Evolutionary conservation across 2,113 vertebrate genomes (phyloP), one percentile per base, ranked within the genome.

Genomic region (Rhinolophus ferrumequinum): DNA sequence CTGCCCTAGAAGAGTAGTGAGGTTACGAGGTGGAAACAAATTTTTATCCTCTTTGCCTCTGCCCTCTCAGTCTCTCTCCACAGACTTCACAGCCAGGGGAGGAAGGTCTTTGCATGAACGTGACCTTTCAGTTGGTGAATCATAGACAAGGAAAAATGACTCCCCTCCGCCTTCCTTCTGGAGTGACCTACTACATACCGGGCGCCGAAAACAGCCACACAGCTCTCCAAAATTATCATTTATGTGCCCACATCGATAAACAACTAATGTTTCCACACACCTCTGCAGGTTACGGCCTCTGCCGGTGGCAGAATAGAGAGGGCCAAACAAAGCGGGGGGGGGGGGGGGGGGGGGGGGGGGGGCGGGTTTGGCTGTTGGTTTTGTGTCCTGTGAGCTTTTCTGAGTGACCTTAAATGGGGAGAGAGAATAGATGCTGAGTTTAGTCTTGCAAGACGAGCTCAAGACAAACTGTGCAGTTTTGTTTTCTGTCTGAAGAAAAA

Each of bases 401-500:
- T 4, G 18, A 52, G 62, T 95, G 96, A 97, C 95, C 97, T 98
- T 95, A 97, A 96, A 96, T 13, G 91, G 90, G 84, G 95, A 96
- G 92, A 44, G 91, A 97, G 75, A 95, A 97, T 97, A 94, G 97
- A 97, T 92, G 95, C 85, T 95, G 94, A 92, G 95, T 98, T 97
- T 94, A 84, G 97, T 95, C 96, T 95, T 54, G 30, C 95, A 98
- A 98, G 97, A 97, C 26, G 92, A 95, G 93, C 92, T 95, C 72
- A 96, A 97, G 95, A 98, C 97, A 97, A 98, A 98, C 97, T 85
- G 93, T 92, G 95, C 95, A 87, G 70, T 97, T 97, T 98, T 97
- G 96, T 98, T 98, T 98, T 97, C 93, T 98, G 95, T 97, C 97
- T 97, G 96, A 89, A 96, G 97, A 98, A 86, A 88, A 41, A n/a